Percentiles rank a stretch among this genome's conserved stretches.
Evolutionary conservation across 2,888 invertebrate genomes (phyloP).

Genomic region (Ashinkailepas kermadecensis): DNA sequence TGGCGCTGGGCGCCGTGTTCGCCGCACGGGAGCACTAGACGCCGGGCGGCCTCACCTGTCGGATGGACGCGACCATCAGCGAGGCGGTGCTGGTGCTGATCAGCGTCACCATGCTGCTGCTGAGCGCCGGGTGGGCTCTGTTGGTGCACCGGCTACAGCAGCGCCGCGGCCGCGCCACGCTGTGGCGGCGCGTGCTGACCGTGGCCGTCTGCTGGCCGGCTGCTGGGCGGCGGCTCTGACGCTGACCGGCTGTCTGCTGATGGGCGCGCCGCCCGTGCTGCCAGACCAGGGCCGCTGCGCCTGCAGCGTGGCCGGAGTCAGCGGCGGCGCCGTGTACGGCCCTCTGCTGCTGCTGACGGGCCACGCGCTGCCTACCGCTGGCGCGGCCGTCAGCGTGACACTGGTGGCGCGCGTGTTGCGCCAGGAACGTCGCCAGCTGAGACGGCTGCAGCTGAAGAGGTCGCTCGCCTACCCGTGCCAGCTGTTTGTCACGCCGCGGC

Average conservation of each 20-base stretch:
- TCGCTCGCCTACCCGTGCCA: constrained; percentile 24
- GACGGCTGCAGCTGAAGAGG: constrained; percentile 31
- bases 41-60: constrained; percentile 33
- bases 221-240: constrained; percentile 34
- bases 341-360: constrained; percentile 34
- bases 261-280: constrained; percentile 32
- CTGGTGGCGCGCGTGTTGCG: constrained; percentile 30
- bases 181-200: constrained; percentile 29
- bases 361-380: constrained; percentile 33
- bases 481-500: constrained; percentile 2
- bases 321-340: constrained; percentile 34
- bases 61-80: constrained; percentile 34
- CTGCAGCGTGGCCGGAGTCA: constrained; percentile 34
- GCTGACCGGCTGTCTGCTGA: constrained; percentile 33
- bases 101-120: constrained; percentile 33
- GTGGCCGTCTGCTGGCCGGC: constrained; percentile 32
- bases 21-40: constrained; percentile 26
- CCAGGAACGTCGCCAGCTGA: constrained; percentile 31
- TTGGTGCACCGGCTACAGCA: constrained; percentile 32
- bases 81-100: constrained; percentile 34
- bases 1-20: constrained; percentile 34
- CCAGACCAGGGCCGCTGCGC: constrained; percentile 35
- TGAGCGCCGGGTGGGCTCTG: constrained; percentile 34
- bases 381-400: constrained; percentile 30
- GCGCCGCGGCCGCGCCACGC: constrained; percentile 1